Percentiles rank a stretch among this genome's conserved stretches.
Evolutionary conservation across 2,113 vertebrate species (phyloP).

Genomic region (Corythornis madagascariensis): DNA sequence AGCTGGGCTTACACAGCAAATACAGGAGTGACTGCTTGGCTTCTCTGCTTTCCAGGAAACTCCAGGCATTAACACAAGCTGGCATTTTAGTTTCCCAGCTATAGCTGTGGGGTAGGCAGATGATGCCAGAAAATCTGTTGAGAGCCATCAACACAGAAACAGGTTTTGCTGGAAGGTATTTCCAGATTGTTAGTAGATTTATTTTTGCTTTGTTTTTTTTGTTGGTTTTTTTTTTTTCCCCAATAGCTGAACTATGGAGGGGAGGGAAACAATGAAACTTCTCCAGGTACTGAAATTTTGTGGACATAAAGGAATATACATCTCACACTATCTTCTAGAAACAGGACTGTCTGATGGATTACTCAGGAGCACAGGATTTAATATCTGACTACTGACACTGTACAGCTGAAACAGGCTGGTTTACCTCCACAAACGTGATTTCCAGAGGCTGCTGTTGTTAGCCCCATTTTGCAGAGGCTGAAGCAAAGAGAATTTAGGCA

Average conservation of each 20-base stretch:
- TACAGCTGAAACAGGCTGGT: not conserved
- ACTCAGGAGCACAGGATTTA: not conserved
- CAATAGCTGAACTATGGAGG: not conserved
- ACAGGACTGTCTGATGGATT: not conserved
- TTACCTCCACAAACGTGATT: not conserved
- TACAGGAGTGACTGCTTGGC: not conserved
- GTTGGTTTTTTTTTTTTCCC: not conserved
- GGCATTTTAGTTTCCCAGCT: conserved; percentile 14
- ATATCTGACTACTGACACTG: not conserved
- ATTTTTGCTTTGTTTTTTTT: not conserved
- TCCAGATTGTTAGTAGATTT: not conserved
- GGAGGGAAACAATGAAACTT: not conserved
- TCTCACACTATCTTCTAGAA: not conserved
- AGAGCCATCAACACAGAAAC: not conserved
- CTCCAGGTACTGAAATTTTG: not conserved
- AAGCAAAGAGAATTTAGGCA: not conserved
- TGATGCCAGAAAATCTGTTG: conserved; percentile 22
- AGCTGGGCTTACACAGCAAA: not conserved
- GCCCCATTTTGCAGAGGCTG: not conserved
- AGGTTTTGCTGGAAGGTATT: not conserved
- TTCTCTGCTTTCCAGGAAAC: conserved; percentile 3
- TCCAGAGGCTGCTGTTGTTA: not conserved
- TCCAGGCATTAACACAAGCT: not conserved
- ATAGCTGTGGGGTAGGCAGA: not conserved
- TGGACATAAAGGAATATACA: not conserved